A percentile compares a stretch with the other conserved stretches of the same genome.
phyloP scores from a whole-genome alignment of 2,888 invertebrate species.

The Eustalomyia histrio region DNA sequence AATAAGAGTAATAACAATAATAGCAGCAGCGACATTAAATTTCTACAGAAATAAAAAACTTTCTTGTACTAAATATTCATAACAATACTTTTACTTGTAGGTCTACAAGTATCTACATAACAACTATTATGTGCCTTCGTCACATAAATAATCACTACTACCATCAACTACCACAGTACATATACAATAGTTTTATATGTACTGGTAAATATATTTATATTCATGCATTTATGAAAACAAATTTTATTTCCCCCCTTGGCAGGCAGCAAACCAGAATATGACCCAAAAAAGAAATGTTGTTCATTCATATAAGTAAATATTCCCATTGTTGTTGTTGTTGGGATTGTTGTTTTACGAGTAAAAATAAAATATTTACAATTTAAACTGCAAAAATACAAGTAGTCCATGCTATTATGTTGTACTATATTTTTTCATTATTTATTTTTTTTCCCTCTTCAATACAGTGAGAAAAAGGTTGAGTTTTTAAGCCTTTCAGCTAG shows the following conservation, averaged over 20 bases:
- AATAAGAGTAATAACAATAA: background rate
- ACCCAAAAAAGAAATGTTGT: background rate
- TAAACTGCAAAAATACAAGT: constrained; percentile 12
- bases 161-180: background rate
- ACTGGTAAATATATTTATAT: too few relatives aligned
- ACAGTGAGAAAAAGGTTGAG: constrained; percentile 8
- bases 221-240: background rate
- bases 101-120: constrained; percentile 23
- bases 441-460: too few relatives aligned
- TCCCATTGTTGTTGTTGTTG: too few relatives aligned
- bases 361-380: constrained; percentile 39
- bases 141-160: background rate
- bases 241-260: too few relatives aligned
- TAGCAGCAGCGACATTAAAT: background rate
- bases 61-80: constrained; percentile 18
- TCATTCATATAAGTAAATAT: background rate
- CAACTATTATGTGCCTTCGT: background rate
- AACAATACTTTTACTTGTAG: constrained; percentile 43
- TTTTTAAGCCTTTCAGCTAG: constrained; percentile 8
- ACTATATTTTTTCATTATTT: constrained; percentile 24
- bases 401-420: constrained; percentile 29
- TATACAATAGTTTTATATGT: background rate
- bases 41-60: background rate
- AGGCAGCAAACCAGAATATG: background rate
- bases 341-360: background rate